Percentiles rank a stretch among this genome's conserved stretches.
Conservation (phyloP, 2,888 invertebrate genomes). For the Hirtodrosophila trivittata region DNA sequence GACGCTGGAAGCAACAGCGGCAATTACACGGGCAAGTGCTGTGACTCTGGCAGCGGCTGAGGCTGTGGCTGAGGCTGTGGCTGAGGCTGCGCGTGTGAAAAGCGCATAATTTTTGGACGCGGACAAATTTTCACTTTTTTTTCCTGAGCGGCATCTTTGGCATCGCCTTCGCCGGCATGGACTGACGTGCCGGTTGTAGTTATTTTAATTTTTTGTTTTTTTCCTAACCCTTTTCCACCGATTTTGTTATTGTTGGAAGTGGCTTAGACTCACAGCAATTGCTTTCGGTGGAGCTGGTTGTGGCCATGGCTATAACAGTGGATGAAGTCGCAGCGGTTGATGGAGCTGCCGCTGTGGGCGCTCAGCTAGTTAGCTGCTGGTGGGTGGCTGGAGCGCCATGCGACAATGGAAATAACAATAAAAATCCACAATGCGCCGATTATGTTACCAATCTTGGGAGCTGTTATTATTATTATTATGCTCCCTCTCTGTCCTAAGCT, state of each 20-base stretch:
- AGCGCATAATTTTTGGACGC: slow-evolving; percentile 81
- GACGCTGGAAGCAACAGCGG: slow-evolving; percentile 29
- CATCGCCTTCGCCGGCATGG: slow-evolving; percentile 31
- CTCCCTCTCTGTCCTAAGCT: slow-evolving; percentile 5
- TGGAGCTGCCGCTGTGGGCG: slow-evolving; percentile 18
- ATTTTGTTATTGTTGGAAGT: slow-evolving; percentile 44
- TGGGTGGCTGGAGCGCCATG: slow-evolving; percentile 58
- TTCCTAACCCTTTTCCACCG: slow-evolving; percentile 20
- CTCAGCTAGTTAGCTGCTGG: slow-evolving; percentile 26
- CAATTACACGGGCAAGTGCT: slow-evolving; percentile 64
- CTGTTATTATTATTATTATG: slow-evolving; percentile 43
- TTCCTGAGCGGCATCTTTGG: slow-evolving; percentile 49
- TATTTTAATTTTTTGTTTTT: slow-evolving; percentile 46
- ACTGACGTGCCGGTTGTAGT: slow-evolving; percentile 46
- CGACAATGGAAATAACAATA: slow-evolving; percentile 47
- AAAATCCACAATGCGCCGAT: slow-evolving; percentile 70
- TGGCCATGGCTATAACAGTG: background rate
- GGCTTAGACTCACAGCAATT: slow-evolving; percentile 25
- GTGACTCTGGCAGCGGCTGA: slow-evolving; percentile 26
- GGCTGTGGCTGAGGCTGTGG: slow-evolving; percentile 24
- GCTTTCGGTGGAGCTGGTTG: slow-evolving; percentile 24
- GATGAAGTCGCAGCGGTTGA: slow-evolving; percentile 17
- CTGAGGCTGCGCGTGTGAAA: slow-evolving; percentile 75
- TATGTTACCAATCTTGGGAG: slow-evolving; percentile 75
- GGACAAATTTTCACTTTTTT: slow-evolving; percentile 81